Percentiles rank a stretch among this genome's conserved stretches.
These are phyloP conservation scores for Syngnathoides biaculeatus DNA, from an alignment of 2,113 vertebrate genomes.

Conservation along the genomic window DNA sequence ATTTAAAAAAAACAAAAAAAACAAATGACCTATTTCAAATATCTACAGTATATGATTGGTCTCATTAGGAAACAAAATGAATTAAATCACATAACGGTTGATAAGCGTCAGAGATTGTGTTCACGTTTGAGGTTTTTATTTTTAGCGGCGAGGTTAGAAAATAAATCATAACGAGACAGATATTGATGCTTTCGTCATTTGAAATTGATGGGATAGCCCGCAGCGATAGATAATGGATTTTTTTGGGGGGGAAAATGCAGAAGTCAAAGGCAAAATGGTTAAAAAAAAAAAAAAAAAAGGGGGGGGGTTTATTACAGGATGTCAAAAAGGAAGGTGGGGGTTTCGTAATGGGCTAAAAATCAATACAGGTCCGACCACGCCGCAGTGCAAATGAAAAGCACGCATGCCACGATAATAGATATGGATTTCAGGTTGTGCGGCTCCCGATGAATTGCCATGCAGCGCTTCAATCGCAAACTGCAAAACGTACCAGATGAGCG, in stretches of 20 bases:
- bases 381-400: conserved; percentile 57
- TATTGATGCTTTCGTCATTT: conserved; percentile 5
- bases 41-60: neutral
- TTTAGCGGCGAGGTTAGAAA: neutral
- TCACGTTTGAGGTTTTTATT: neutral
- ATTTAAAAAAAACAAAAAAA: too few species aligned
- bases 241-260: conserved; percentile 4
- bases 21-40: neutral
- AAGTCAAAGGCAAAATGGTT: conserved; percentile 12
- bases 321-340: conserved; percentile 16
- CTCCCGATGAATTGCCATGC: conserved; percentile 55
- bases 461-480: conserved; percentile 4
- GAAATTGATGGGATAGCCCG: neutral
- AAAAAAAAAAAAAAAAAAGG: too few species aligned
- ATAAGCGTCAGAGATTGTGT: neutral
- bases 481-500: conserved; percentile 37
- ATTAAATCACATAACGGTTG: neutral
- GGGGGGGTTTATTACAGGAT: conserved; percentile 41
- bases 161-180: neutral
- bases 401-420: conserved; percentile 59
- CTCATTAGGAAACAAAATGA: neutral
- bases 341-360: conserved; percentile 39
- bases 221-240: conserved; percentile 3
- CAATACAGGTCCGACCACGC: conserved; percentile 45
- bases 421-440: conserved; percentile 59